Evolutionary conservation across 1,140 invertebrate species (phyloP), one percentile per base, ranked within the genome.

Genomic region (Gonatopus flavifemur): DNA sequence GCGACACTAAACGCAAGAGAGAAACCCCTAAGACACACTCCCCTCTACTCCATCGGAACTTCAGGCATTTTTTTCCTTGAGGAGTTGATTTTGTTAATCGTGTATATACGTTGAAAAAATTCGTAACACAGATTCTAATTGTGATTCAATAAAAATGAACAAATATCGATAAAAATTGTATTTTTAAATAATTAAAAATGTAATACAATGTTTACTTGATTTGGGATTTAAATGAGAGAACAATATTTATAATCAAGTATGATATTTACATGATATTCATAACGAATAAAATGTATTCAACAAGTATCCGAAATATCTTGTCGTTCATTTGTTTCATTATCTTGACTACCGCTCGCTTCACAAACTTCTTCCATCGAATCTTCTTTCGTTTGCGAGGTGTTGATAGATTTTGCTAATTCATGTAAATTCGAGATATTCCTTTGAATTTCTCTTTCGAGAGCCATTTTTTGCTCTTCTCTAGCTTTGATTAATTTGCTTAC

Each of bases 361-460:
- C 12, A 6, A 28, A 6, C 6, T 6, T 28, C 12, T 28, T 28
- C 25, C 6, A 12, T 28, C 6, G 6, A 7, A 28, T 28, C 12
- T 7, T 28, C 12, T 28, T 28, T 28, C 25, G 6, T 28, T 28
- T 7, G 25, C 12, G 25, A 28, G 12, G 25, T 6, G 6, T 28
- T 28, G 25, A 61, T 41, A 33, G 59, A 41, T 43, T 70, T 69
- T 15, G 75, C 73, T 37, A 76, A 49, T 55, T 76, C 71, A 35
- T 74, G 72, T 19, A 77, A 64, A 53, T 72, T 64, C 9, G 65
- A 57, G 28, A 61, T 68, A 36, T 76, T 74, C 15, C 65, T 67
- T 4, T 57, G 62, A 1, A 76, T 74, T 52, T 75, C 67, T 45
- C 45, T 66, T 42, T 73, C 65, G 12, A 75, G 55, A 33, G 67